Evolutionary conservation across 2,113 vertebrate genomes (phyloP).

Genomic region (Solea senegalensis): DNA sequence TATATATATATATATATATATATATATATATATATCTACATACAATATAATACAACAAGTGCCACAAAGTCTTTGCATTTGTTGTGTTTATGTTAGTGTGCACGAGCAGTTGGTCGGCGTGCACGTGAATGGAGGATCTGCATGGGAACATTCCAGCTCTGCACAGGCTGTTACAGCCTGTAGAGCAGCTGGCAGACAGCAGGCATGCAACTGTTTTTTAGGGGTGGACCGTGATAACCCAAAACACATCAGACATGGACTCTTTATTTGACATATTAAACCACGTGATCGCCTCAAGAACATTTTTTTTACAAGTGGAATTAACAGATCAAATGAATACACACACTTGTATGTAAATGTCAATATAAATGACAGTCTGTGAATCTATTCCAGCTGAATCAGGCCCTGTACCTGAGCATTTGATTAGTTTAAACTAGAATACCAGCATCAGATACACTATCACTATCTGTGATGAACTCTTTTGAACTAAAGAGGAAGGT

Average conservation of each 20-base stretch:
- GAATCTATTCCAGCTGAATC: no score
- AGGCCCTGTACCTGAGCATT: neutral
- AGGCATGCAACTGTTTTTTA: slow-evolving; percentile 61
- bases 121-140: slow-evolving; percentile 54
- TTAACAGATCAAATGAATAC: neutral
- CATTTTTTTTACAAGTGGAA: neutral
- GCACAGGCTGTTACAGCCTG: slow-evolving; percentile 49
- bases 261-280: slow-evolving; percentile 30
- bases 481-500: neutral
- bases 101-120: neutral
- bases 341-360: slow-evolving; percentile 1
- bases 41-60: no score
- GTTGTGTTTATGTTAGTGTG: neutral
- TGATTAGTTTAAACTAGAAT: slow-evolving; percentile 7
- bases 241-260: slow-evolving; percentile 48
- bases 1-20: no score
- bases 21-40: no score
- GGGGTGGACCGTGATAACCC: slow-evolving; percentile 49
- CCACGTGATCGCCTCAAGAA: neutral
- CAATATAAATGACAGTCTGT: neutral
- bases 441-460: neutral
- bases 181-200: slow-evolving; percentile 68
- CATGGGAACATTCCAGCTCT: slow-evolving; percentile 74
- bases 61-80: neutral
- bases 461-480: neutral